Evolutionary conservation across 2,888 invertebrate species (phyloP).

Genomic region (Agonopterix arenella): DNA sequence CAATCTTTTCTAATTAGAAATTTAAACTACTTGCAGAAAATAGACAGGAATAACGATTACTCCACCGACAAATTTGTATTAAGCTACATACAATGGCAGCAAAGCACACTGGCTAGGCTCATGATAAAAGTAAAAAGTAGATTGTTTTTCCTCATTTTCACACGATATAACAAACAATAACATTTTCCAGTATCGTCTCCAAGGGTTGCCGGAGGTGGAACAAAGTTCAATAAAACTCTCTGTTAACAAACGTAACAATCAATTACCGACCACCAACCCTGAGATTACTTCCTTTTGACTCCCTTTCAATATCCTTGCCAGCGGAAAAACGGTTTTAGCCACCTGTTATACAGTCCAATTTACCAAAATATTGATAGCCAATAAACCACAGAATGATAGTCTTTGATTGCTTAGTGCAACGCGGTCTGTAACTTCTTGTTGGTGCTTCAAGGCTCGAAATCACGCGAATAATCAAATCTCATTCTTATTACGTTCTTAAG

Average conservation of each 20-base stretch:
- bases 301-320: too few relatives aligned
- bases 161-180: slow-evolving; percentile 10
- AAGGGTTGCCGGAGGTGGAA: neutral
- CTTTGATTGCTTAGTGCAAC: slow-evolving; percentile 12
- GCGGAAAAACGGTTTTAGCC: too few relatives aligned
- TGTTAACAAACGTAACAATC: slow-evolving; percentile 43
- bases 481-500: too few relatives aligned
- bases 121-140: neutral
- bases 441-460: neutral
- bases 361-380: too few relatives aligned
- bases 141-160: neutral
- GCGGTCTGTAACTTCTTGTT: neutral
- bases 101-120: neutral
- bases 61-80: too few relatives aligned
- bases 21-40: too few relatives aligned
- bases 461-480: too few relatives aligned
- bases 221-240: slow-evolving; percentile 30
- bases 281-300: slow-evolving; percentile 28
- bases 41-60: too few relatives aligned
- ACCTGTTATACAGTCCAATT: too few relatives aligned
- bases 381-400: too few relatives aligned
- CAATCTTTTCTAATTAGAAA: too few relatives aligned
- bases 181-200: neutral
- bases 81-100: too few relatives aligned
- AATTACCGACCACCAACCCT: slow-evolving; percentile 33